Conservation (phyloP, 2,113 vertebrate genomes). For the Thermophis baileyi region DNA sequence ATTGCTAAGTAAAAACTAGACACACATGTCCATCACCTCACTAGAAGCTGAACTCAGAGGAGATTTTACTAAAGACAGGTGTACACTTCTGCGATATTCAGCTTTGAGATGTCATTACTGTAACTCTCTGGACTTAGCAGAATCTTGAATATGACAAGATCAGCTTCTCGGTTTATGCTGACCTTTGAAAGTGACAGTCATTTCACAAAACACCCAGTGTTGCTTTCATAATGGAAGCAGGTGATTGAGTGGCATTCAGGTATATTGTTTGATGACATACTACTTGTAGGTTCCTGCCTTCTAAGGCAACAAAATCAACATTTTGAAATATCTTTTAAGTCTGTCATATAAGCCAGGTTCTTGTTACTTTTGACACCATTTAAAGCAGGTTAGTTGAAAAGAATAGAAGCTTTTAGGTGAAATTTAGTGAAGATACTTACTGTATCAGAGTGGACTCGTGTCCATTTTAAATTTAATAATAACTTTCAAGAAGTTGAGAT, state of each 20-base stretch:
- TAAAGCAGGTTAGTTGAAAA: constrained; percentile 1
- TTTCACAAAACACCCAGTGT: constrained; percentile 49
- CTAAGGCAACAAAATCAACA: constrained; percentile 48
- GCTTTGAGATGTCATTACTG: constrained; percentile 18
- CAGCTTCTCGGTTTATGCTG: constrained; percentile 38
- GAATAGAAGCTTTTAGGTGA: neutral
- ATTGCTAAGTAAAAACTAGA: neutral
- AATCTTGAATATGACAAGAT: constrained; percentile 39
- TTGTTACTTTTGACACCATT: constrained; percentile 19
- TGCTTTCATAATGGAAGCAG: constrained; percentile 58
- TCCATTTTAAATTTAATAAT: neutral
- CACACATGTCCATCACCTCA: neutral
- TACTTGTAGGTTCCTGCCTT: neutral
- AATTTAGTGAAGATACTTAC: neutral
- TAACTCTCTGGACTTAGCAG: constrained; percentile 32
- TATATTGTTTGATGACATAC: constrained; percentile 53
- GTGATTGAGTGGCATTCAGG: constrained; percentile 51
- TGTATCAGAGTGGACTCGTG: neutral
- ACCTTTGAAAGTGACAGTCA: constrained; percentile 51
- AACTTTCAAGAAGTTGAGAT: neutral
- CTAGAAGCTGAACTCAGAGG: neutral
- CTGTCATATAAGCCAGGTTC: neutral
- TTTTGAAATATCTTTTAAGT: constrained; percentile 42
- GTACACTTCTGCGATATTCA: constrained; percentile 35
- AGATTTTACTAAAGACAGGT: constrained; percentile 1